phyloP scores from a whole-genome alignment of 2,113 vertebrate genomes.

The Nyctereutes procyonoides region DNA sequence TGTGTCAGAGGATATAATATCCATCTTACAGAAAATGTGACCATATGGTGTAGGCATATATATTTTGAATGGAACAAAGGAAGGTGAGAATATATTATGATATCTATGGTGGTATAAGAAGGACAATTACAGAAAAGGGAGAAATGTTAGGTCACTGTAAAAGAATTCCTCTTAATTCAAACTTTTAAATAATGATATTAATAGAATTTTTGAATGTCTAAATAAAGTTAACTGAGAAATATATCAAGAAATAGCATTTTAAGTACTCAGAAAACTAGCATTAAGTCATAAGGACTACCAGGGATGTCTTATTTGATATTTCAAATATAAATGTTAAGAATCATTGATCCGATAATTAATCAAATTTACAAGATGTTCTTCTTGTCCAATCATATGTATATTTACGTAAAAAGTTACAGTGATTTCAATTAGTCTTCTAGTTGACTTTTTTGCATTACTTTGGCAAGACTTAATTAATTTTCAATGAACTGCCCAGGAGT shows the following conservation, averaged over 20 bases:
- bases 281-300: neutral
- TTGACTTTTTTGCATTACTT: slow-evolving; percentile 36
- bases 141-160: neutral
- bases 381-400: neutral
- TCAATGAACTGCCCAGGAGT: slow-evolving; percentile 10
- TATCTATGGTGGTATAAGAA: neutral
- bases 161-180: neutral
- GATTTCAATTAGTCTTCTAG: slow-evolving; percentile 38
- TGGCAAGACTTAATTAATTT: slow-evolving; percentile 60
- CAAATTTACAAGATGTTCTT: neutral
- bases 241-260: neutral
- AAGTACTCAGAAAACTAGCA: neutral
- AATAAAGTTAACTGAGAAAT: neutral
- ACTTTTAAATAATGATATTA: neutral
- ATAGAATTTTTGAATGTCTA: neutral
- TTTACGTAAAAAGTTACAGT: slow-evolving; percentile 35
- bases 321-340: slow-evolving; percentile 17
- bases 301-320: slow-evolving; percentile 15
- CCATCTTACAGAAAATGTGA: neutral
- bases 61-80: neutral
- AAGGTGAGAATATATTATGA: neutral
- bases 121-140: neutral
- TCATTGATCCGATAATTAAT: slow-evolving; percentile 1
- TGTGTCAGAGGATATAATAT: neutral
- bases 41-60: neutral